A percentile compares a stretch with the other conserved stretches of the same genome.
Conservation (phyloP, 2,797 vertebrate species). For the Gila robusta region DNA sequence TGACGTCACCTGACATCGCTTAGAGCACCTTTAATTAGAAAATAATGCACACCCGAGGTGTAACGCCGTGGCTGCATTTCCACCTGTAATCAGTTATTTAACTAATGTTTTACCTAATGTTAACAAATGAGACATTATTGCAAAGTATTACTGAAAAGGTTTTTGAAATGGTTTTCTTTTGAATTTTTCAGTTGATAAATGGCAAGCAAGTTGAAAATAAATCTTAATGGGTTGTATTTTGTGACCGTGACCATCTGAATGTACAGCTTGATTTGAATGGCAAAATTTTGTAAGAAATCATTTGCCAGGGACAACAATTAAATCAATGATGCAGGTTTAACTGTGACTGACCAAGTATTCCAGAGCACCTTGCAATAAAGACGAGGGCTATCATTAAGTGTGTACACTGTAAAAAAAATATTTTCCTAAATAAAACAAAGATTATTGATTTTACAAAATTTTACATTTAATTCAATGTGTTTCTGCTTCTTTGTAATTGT, state of each 20-base stretch:
- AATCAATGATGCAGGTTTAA: background rate
- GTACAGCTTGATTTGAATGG: no score
- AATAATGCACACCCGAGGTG: no score
- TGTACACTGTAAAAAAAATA: no score
- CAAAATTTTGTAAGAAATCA: background rate
- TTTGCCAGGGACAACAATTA: background rate
- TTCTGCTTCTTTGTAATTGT: background rate
- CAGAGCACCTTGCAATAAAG: background rate
- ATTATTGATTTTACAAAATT: background rate
- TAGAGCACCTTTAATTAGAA: no score
- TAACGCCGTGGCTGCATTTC: no score
- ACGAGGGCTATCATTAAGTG: no score
- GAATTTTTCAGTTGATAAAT: background rate
- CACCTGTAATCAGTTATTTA: background rate
- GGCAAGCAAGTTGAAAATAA: no score
- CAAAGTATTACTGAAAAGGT: background rate
- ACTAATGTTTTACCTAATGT: background rate
- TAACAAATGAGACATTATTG: background rate
- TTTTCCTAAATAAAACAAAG: background rate
- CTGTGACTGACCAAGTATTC: background rate
- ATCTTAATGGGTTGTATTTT: background rate
- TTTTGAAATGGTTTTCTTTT: background rate
- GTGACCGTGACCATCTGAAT: background rate
- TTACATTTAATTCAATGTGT: background rate
- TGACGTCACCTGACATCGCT: no score